Evolutionary conservation across 2,113 vertebrate species (phyloP).

Genomic region (Physeter macrocephalus): DNA sequence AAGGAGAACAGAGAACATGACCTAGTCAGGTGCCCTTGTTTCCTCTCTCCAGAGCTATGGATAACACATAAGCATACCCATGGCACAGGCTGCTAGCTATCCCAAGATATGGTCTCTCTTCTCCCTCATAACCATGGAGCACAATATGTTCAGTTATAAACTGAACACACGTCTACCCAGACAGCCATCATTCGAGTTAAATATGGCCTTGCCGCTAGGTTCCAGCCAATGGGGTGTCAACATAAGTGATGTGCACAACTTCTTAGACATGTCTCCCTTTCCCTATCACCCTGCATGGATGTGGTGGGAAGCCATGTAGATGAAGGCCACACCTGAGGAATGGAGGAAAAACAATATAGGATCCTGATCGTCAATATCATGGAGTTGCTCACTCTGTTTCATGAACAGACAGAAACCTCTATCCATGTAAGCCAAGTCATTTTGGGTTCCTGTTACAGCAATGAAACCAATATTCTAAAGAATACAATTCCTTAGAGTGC

Average conservation of each 20-base stretch:
- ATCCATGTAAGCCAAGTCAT: neutral
- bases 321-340: neutral
- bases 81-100: neutral
- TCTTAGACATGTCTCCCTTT: neutral
- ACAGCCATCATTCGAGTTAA: neutral
- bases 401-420: neutral
- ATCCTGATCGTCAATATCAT: neutral
- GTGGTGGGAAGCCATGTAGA: neutral
- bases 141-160: neutral
- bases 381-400: rapidly evolving
- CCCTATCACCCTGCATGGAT: neutral
- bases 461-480: neutral
- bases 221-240: neutral
- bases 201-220: neutral
- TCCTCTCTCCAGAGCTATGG: neutral
- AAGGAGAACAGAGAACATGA: neutral
- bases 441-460: neutral
- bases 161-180: neutral
- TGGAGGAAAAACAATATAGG: neutral
- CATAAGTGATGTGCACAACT: neutral
- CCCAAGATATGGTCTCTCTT: neutral
- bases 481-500: neutral
- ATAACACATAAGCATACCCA: neutral
- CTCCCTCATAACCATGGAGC: neutral
- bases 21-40: neutral